Evolutionary conservation across 2,888 invertebrate species (phyloP).

Genomic region (Celastrina argiolus): DNA sequence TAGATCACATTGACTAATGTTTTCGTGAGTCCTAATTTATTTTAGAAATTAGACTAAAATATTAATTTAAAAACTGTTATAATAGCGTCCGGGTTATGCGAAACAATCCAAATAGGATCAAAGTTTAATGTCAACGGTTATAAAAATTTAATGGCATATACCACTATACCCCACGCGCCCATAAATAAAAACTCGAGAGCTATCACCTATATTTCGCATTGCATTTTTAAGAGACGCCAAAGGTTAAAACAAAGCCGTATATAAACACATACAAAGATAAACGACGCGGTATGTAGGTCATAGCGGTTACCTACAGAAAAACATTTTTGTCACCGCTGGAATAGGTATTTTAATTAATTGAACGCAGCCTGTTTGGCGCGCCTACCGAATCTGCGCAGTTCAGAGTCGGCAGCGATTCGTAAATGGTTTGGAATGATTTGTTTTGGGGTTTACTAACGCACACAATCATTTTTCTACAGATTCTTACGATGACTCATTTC

Average conservation of each 20-base stretch:
- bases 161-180: conserved; percentile 12
- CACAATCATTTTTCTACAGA: neutral
- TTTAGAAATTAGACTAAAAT: neutral
- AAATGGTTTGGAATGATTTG: neutral
- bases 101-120: conserved; percentile 14
- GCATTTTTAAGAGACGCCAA: neutral
- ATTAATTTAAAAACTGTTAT: conserved; percentile 13
- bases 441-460: neutral
- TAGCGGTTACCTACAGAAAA: neutral
- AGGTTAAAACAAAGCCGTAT: conserved; percentile 19
- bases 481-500: neutral
- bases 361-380: neutral
- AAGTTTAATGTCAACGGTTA: conserved; percentile 14
- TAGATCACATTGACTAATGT: neutral
- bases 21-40: neutral
- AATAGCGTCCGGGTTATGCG: neutral
- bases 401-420: neutral
- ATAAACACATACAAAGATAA: conserved; percentile 5
- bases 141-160: conserved; percentile 15
- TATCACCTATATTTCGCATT: conserved; percentile 12
- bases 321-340: neutral
- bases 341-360: conserved; percentile 8
- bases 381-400: neutral
- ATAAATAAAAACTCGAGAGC: conserved; percentile 12
- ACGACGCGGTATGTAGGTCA: conserved; percentile 4